Evolutionary conservation across 2,113 vertebrate genomes (phyloP).

Genomic region (Pterocles burchelli): DNA sequence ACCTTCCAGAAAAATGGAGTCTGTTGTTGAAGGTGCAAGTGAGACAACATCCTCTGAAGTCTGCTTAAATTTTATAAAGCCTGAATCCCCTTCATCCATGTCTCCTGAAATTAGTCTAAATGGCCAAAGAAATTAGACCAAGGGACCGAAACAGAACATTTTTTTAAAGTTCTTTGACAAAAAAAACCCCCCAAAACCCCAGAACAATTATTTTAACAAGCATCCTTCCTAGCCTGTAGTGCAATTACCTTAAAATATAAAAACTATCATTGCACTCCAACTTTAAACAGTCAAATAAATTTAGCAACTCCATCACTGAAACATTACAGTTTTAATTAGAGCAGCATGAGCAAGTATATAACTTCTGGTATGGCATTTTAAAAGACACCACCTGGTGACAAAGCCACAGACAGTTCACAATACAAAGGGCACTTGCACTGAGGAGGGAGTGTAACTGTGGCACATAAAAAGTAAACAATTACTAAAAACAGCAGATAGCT

Average conservation of each 20-base stretch:
- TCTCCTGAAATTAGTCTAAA: constrained; percentile 85
- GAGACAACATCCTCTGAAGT: constrained; percentile 83
- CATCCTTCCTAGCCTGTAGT: neutral
- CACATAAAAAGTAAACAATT: neutral
- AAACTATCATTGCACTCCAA: neutral
- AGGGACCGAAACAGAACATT: neutral
- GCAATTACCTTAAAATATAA: neutral
- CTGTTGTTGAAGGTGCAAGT: constrained; percentile 80
- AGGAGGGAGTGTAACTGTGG: neutral
- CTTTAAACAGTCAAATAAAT: neutral
- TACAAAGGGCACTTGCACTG: constrained; percentile 15
- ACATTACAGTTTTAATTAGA: neutral
- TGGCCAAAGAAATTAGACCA: constrained; percentile 35
- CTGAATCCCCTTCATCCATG: constrained; percentile 91
- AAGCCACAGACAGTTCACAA: neutral
- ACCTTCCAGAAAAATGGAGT: constrained; percentile 92
- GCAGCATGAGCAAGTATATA: neutral
- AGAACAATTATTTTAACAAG: neutral
- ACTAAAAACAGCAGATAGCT: neutral
- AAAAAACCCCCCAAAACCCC: neutral
- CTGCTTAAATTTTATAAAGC: constrained; percentile 80
- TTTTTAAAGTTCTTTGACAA: neutral
- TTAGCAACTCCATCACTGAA: neutral
- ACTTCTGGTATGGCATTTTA: neutral
- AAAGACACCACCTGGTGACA: constrained; percentile 23